Percentiles rank a stretch among this genome's conserved stretches.
phyloP scores from a whole-genome alignment of 1,140 invertebrate species.

The Bombus confusus region DNA sequence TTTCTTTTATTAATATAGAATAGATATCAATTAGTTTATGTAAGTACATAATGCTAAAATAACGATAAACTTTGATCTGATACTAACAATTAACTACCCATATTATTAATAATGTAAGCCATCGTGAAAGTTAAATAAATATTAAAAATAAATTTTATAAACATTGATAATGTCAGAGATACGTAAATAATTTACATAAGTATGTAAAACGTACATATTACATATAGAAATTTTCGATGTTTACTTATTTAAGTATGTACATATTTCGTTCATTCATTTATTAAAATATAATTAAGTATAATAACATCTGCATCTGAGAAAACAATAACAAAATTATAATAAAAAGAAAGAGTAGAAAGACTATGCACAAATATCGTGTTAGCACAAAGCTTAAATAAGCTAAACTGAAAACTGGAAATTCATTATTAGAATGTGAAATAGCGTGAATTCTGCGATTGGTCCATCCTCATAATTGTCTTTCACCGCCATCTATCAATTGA shows the following conservation, averaged over 20 bases:
- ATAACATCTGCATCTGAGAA: neutral
- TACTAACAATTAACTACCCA: neutral
- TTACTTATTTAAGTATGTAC: neutral
- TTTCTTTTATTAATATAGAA: neutral
- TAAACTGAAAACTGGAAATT: neutral
- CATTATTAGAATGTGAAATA: neutral
- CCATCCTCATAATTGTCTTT: slow-evolving; percentile 26
- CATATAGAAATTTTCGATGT: neutral
- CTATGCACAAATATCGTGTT: neutral
- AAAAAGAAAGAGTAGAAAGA: neutral
- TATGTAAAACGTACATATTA: neutral
- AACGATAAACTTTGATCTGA: neutral
- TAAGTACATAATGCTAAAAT: neutral
- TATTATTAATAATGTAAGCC: too few species aligned
- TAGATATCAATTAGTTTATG: neutral
- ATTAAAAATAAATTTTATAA: neutral
- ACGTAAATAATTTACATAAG: neutral
- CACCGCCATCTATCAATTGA: slow-evolving; percentile 38
- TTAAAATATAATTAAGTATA: too few species aligned
- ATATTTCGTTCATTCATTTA: neutral
- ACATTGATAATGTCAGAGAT: neutral
- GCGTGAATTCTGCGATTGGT: slow-evolving; percentile 5
- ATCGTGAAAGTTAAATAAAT: neutral
- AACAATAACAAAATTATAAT: neutral
- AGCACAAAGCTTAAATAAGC: neutral